A percentile compares a stretch with the other conserved stretches of the same genome.
Evolutionary conservation across 1,140 invertebrate species (phyloP).

Genomic region (Dinoponera quadriceps): DNA sequence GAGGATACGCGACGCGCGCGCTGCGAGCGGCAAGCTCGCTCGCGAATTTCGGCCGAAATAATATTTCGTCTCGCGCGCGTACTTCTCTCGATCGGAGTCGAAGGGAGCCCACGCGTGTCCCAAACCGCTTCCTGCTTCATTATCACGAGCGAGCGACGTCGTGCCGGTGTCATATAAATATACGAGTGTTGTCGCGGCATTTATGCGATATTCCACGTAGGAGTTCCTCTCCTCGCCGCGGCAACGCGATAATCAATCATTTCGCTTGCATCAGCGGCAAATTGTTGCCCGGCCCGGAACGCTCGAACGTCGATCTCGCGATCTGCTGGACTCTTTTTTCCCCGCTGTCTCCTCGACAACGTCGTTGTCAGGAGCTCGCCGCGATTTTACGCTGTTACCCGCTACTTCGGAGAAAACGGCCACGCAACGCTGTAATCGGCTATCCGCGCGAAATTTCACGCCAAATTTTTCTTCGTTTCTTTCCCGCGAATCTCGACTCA

Average conservation of each 20-base stretch:
- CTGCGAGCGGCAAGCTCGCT: background rate
- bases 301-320: background rate
- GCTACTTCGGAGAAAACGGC: background rate
- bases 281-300: conserved; percentile 8
- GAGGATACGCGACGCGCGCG: background rate
- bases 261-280: conserved; percentile 26
- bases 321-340: background rate
- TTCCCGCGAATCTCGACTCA: conserved; percentile 6
- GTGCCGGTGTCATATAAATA: conserved; percentile 32
- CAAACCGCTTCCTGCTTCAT: conserved; percentile 37
- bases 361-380: background rate
- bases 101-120: conserved; percentile 15
- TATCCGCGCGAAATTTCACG: background rate
- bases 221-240: background rate
- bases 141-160: conserved; percentile 13
- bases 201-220: conserved; percentile 29
- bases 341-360: background rate
- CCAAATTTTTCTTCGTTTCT: background rate
- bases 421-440: no score
- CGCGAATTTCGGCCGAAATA: conserved; percentile 19
- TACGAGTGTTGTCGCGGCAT: conserved; percentile 7
- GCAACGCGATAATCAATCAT: conserved; percentile 36
- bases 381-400: background rate
- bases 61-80: conserved; percentile 4
- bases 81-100: conserved; percentile 2